Evolutionary conservation across 2,888 invertebrate genomes (phyloP), one percentile per base, ranked within the genome.

Genomic region (Sesia bembeciformis): DNA sequence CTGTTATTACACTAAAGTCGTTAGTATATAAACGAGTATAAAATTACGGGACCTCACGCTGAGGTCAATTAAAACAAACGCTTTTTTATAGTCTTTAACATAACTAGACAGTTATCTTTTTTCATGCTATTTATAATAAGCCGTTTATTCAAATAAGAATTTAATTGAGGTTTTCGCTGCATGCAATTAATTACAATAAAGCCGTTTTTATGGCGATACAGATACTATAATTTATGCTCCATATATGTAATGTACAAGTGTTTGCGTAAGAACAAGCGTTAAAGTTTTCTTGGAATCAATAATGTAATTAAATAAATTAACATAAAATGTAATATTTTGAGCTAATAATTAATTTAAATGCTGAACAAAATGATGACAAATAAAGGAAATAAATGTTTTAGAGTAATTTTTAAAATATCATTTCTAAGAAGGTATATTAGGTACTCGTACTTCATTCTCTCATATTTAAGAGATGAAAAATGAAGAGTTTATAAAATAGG

Each of bases 21-120:
- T 75, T 73, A 70, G 62, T 66, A 66, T 62, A 67, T 67, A 71
- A 77, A 74, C 67, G 65, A 74, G 72, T 64, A 72, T 74, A 68
- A 74, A 74, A 78, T 73, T 67, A 74, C 67, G 54, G 58, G 77
- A 81, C 74, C 75, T 67, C 81, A 81, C 71, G 76, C 72, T 74
- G 75, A 54, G 71, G 62, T 68, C 74, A 70, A 80, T 82, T 78
- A 76, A 74, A 75, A 72, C 71, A 62, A 67, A 67, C 55, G 65
- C 62, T 69, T 79, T 81, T 81, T 78, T 70, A 68, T 64, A 67
- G 62, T 67, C 55, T 67, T 65, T 61, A 57, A 61, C 7, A 56
- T 64, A 62, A 63, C 60, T 8, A 59, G 59, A 60, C 55, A 55
- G 60, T 63, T 62, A 64, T 65, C 60, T 60, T 58, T 68, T 66